Evolutionary conservation across 1,140 invertebrate species (phyloP).

Genomic region (Sycophaga agraensis): DNA sequence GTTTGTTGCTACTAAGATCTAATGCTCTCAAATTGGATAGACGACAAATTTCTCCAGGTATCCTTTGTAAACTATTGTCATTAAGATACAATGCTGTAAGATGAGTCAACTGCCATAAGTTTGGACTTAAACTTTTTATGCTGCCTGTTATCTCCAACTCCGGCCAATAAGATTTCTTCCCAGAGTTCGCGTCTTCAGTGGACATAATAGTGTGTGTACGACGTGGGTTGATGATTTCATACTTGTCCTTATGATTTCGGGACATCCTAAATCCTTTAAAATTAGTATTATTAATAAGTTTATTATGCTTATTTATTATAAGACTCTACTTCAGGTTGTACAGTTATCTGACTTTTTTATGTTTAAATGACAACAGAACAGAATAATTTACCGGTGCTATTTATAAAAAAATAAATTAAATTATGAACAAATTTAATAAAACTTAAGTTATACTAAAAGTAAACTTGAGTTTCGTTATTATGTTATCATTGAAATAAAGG

Average conservation of each 20-base stretch:
- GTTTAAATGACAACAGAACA: neutral
- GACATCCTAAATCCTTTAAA: constrained; percentile 64
- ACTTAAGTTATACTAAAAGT: neutral
- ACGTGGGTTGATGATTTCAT: constrained; percentile 70
- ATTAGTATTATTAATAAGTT: too few relatives aligned
- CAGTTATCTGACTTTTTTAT: neutral
- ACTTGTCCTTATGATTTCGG: constrained; percentile 68
- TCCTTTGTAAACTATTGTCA: constrained; percentile 85
- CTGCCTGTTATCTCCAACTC: constrained; percentile 74
- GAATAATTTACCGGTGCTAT: neutral
- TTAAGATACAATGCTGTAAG: constrained; percentile 92
- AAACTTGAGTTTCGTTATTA: neutral
- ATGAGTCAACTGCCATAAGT: constrained; percentile 87
- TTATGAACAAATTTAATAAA: too few relatives aligned
- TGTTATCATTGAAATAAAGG: neutral
- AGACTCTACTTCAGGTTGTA: too few relatives aligned
- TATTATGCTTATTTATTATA: too few relatives aligned
- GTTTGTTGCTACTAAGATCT: constrained; percentile 92
- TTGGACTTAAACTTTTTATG: constrained; percentile 88
- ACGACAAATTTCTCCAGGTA: constrained; percentile 85
- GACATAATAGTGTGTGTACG: constrained; percentile 90
- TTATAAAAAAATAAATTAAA: neutral
- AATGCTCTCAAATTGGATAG: constrained; percentile 81
- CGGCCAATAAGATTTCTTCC: constrained; percentile 88
- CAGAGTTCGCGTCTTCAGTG: constrained; percentile 84